Evolutionary conservation across 2,888 invertebrate genomes (phyloP), one percentile per base, ranked within the genome.

Genomic region (Pyrrhia umbra): DNA sequence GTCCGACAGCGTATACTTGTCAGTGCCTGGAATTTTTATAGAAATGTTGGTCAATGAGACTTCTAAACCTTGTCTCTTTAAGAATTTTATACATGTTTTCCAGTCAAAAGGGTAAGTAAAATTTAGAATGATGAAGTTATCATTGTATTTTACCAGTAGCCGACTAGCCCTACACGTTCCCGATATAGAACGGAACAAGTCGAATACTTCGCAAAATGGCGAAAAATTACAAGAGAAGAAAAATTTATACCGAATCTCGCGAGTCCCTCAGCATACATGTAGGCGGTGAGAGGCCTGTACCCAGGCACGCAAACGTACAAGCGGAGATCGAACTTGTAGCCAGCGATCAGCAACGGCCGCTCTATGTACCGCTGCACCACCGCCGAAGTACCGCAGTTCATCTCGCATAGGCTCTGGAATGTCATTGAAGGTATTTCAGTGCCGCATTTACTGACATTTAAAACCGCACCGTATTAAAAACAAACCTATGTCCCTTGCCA

Each of bases 291-390:
- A 0, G 98, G 99, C 73, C 97, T 96, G 85, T 98, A 98, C 0
- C 97, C 97, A 0, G 98, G 97, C 52, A 99, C 97, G 85, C 98
- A 97, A 9, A 98, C 98, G 92, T 99, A 99, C 20, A 99, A 92
- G 25, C 99, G 95, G 37, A 99, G 95, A 92, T 99, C 99, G 92
- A 98, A 99, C 92, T 99, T 99, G 93, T 98, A 98, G 1, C 98
- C 98, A 1, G 98, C 98, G 74, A 98, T 96, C 13, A 97, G 94
- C 55, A 97, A 92, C 0, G 97, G 97, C 76, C 96, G 96, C 84
- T 97, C 96, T 16, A 98, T 97, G 90, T 98, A 98, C 69, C 96
- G 95, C 89, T 98, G 98, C 6, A 98, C 97, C 37, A 98, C 97
- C 2, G 97, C 97, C 55, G 96, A 96, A 60, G 96, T 96, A 73